phyloP scores from a whole-genome alignment of 2,797 vertebrate species.

The Sorex maritimensis region DNA sequence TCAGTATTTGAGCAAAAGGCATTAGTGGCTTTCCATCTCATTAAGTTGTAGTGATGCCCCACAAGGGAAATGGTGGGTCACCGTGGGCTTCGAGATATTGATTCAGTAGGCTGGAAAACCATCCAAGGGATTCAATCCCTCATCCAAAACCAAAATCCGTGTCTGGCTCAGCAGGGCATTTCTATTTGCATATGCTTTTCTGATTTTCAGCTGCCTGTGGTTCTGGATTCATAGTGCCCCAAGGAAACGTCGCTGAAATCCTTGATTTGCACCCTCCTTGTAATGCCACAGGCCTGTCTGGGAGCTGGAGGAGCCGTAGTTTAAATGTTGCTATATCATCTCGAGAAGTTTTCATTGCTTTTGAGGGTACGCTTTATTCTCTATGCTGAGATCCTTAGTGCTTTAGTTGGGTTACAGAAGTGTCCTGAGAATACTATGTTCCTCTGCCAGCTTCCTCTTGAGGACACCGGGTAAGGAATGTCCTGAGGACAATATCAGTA shows the following conservation, averaged over 20 bases:
- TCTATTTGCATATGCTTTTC: conserved; percentile 21
- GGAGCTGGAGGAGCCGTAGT: neutral
- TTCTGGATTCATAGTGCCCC: conserved; percentile 33
- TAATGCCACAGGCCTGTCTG: neutral
- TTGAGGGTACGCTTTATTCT: neutral
- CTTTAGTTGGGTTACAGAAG: neutral
- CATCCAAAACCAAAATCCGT: neutral
- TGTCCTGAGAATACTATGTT: neutral
- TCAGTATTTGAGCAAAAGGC: neutral
- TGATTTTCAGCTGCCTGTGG: neutral
- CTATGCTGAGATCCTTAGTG: neutral
- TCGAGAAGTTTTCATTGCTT: neutral
- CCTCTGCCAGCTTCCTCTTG: neutral
- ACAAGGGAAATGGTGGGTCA: neutral
- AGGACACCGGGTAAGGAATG: neutral
- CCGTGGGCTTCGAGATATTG: neutral
- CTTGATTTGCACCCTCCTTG: neutral
- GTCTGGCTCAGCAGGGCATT: neutral
- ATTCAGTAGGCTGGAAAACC: conserved; percentile 43
- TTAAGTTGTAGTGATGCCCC: neutral
- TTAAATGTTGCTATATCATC: neutral
- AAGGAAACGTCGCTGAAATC: neutral
- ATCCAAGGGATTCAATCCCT: neutral
- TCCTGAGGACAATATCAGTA: neutral
- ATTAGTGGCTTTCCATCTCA: conserved; percentile 17